Evolutionary conservation across 2,888 invertebrate genomes (phyloP).

Genomic region (Mimachlamys varia): DNA sequence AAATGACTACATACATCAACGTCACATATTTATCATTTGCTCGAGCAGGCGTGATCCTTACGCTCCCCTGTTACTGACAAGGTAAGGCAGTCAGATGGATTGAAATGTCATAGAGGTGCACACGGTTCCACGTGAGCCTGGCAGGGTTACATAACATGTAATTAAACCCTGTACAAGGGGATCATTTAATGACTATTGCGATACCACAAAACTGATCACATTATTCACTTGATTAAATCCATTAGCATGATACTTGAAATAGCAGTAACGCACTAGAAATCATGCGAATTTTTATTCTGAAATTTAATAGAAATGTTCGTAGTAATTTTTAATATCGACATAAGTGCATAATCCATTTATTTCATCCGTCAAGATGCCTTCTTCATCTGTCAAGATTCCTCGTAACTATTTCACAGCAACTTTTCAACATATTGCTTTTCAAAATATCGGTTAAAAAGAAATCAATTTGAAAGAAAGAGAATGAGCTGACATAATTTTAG

Average conservation of each 20-base stretch:
- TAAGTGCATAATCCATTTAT: not conserved
- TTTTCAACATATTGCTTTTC: too few species aligned
- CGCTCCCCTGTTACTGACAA: not conserved
- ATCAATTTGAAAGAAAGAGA: too few species aligned
- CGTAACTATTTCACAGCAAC: too few species aligned
- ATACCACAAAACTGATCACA: not conserved
- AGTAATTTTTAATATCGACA: not conserved
- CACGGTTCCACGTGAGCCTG: not conserved
- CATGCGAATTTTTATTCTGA: not conserved
- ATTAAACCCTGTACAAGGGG: slow-evolving; percentile 7
- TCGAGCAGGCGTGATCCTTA: not conserved
- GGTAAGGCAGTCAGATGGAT: slow-evolving; percentile 13
- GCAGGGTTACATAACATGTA: slow-evolving; percentile 34
- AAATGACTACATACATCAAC: slow-evolving; percentile 8
- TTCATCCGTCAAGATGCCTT: not conserved
- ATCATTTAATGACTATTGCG: slow-evolving; percentile 9
- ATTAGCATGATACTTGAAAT: not conserved
- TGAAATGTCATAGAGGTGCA: not conserved
- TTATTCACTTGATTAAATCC: slow-evolving; percentile 21
- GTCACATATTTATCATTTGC: not conserved
- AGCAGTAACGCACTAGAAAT: not conserved
- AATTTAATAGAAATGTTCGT: not conserved
- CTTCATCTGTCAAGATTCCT: not conserved
- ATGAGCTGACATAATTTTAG: too few species aligned
- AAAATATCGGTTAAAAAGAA: too few species aligned